phyloP scores from a whole-genome alignment of 2,888 invertebrate genomes.

The Laothoe populi region DNA sequence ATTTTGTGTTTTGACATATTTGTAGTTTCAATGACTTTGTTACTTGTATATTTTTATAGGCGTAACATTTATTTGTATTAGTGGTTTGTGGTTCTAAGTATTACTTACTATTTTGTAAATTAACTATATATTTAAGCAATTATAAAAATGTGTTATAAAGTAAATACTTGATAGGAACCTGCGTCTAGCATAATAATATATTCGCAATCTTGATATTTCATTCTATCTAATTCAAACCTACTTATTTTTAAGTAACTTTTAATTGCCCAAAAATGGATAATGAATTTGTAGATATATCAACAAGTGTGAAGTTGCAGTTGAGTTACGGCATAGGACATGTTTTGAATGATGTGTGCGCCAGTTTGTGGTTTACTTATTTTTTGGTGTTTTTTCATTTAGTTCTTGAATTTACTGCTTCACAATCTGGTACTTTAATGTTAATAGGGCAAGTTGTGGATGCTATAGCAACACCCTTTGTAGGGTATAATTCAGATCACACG shows the following conservation, averaged over 20 bases:
- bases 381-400: constrained; percentile 91
- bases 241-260: neutral
- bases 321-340: constrained; percentile 93
- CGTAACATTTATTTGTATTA: too few relatives aligned
- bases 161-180: too few relatives aligned
- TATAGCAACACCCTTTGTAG: constrained; percentile 94
- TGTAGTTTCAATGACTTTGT: too few relatives aligned
- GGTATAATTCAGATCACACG: constrained; percentile 91
- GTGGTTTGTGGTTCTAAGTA: too few relatives aligned
- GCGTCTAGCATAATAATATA: neutral
- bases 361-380: constrained; percentile 97
- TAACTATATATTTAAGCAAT: too few relatives aligned
- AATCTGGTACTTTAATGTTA: constrained; percentile 88
- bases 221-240: neutral
- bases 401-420: constrained; percentile 81
- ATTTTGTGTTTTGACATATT: too few relatives aligned
- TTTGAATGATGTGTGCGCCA: constrained; percentile 95
- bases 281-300: constrained; percentile 75
- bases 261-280: constrained; percentile 66
- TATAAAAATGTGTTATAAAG: neutral
- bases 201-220: neutral
- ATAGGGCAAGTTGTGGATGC: constrained; percentile 95
- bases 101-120: too few relatives aligned
- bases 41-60: too few relatives aligned
- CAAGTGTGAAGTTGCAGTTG: constrained; percentile 73